Conservation (phyloP, 2,113 vertebrate genomes). For the Taurulus bubalis region DNA sequence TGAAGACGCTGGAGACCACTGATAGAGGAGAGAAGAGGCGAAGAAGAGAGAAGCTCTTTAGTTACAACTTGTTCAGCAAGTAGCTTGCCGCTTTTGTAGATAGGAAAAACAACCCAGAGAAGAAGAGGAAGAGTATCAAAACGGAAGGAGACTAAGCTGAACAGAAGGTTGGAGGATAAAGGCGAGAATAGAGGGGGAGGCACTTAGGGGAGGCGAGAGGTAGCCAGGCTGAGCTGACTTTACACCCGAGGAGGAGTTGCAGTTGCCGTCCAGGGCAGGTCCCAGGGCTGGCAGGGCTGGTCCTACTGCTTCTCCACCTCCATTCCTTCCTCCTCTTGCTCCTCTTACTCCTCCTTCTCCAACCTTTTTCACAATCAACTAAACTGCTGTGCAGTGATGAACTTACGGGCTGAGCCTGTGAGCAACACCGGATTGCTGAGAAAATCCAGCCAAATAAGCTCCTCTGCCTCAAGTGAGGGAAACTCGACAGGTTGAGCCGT, state of each 20-base stretch:
- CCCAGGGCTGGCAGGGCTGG: slow-evolving; percentile 81
- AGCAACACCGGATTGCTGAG: slow-evolving; percentile 67
- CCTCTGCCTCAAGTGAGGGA: slow-evolving; percentile 44
- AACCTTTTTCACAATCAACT: slow-evolving; percentile 50
- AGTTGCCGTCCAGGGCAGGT: slow-evolving; percentile 80
- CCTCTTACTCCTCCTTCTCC: slow-evolving; percentile 66
- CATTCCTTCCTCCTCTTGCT: slow-evolving; percentile 65
- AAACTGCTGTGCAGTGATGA: slow-evolving; percentile 84
- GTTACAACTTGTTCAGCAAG: slow-evolving; percentile 24
- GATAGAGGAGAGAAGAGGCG: slow-evolving; percentile 42
- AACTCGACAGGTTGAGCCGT: slow-evolving; percentile 65
- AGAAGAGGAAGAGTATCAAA: slow-evolving; percentile 22
- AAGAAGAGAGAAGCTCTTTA: slow-evolving; percentile 42
- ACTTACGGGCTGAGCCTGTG: slow-evolving; percentile 79
- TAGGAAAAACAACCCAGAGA: slow-evolving; percentile 9
- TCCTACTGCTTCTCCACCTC: slow-evolving; percentile 83
- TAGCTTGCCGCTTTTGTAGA: slow-evolving; percentile 18
- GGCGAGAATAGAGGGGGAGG: slow-evolving; percentile 25
- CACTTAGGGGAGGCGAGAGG: slow-evolving; percentile 41
- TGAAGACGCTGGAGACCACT: slow-evolving; percentile 70
- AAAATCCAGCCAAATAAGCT: slow-evolving; percentile 63
- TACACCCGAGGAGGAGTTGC: slow-evolving; percentile 79
- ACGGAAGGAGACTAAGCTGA: slow-evolving; percentile 35
- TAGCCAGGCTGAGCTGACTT: slow-evolving; percentile 80
- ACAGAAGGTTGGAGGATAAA: slow-evolving; percentile 41